A percentile compares a stretch with the other conserved stretches of the same genome.
Conservation (phyloP, 2,113 vertebrate genomes). For the Xiphophorus hellerii region DNA sequence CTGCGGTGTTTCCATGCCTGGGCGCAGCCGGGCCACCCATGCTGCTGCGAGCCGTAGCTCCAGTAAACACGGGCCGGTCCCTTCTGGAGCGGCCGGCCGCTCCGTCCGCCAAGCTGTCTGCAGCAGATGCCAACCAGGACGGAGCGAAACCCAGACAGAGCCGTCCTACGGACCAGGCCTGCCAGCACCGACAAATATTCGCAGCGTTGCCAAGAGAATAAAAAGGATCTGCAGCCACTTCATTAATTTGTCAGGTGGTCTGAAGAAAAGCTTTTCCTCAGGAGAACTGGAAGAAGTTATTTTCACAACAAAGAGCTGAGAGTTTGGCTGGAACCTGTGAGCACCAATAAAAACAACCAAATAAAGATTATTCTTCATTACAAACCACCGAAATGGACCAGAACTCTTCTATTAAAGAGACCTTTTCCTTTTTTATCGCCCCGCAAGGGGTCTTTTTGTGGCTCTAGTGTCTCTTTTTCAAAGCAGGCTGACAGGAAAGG, state of each 20-base stretch:
- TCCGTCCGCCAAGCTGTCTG: slow-evolving; percentile 73
- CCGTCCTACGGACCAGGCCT: slow-evolving; percentile 59
- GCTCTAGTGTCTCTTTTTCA: too few relatives aligned
- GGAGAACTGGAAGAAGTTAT: slow-evolving; percentile 41
- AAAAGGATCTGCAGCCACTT: slow-evolving; percentile 51
- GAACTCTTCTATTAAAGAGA: too few relatives aligned
- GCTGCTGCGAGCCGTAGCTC: slow-evolving; percentile 69
- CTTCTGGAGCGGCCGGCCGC: slow-evolving; percentile 68
- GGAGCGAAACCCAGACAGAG: slow-evolving; percentile 57
- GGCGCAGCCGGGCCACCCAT: slow-evolving; percentile 75
- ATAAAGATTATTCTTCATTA: neutral
- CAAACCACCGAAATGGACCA: neutral
- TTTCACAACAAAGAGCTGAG: slow-evolving; percentile 37
- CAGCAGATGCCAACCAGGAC: slow-evolving; percentile 67
- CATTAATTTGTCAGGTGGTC: slow-evolving; percentile 62
- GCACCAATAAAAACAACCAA: neutral
- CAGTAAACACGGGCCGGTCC: slow-evolving; percentile 74
- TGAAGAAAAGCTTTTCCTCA: slow-evolving; percentile 45
- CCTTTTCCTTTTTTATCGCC: too few relatives aligned
- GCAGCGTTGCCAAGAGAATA: slow-evolving; percentile 42
- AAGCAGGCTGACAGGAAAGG: too few relatives aligned
- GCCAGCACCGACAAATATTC: slow-evolving; percentile 59
- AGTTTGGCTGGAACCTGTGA: slow-evolving; percentile 4
- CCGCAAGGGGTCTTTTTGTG: too few relatives aligned
- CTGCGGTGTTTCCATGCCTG: slow-evolving; percentile 65